Evolutionary conservation across 30 jellyfish, hydroid and myxozoan species (phyloP), one percentile per base, ranked within the genome.

Genomic region (Rhopilema esculentum): DNA sequence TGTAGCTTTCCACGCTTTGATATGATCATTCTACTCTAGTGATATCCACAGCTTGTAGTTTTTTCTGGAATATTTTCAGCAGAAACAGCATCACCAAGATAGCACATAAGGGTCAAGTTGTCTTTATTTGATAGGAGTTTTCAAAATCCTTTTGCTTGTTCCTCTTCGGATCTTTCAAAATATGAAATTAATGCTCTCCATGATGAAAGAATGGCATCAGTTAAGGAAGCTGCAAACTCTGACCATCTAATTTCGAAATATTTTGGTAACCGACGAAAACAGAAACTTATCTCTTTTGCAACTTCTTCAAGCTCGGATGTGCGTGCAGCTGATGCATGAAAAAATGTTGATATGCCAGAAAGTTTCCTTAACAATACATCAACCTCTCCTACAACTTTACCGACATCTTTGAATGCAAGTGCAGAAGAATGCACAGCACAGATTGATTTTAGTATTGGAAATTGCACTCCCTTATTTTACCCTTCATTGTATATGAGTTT

Each of bases 401-500:
- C 63, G 22, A 67, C 32, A 69, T n/a, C 91, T 68, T 82, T 69
- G 65, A 6, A 82, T 32, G 91, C 91, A 8, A 66, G 12, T 28
- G 91, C 82, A 32, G 83, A 66, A 30, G 91, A 82, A 69, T 82
- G 85, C 57, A 82, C 85, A 30, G 91, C 91, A 82, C 85, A 82
- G 57, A 82, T 73, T 21, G 91, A 67, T 48, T 82, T 68, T 22
- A 67, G 85, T 83, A 82, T 21, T 26, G 91, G 91, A 82, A 67
- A 32, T 29, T 69, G 64, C 84, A 82, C 24, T 8, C 85, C 85
- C 15, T 64, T 40, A 1, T 48, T 69, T 49, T 49, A 53, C 72
- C 91, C 24, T 68, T 82, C 85, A 68, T 82, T 50, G 50, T 82
- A 85, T 25, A 67, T 27, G 72, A 40, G 85, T 29, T 67, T 82